Conservation (phyloP, 2,888 invertebrate genomes). For the Idaea biselata region DNA sequence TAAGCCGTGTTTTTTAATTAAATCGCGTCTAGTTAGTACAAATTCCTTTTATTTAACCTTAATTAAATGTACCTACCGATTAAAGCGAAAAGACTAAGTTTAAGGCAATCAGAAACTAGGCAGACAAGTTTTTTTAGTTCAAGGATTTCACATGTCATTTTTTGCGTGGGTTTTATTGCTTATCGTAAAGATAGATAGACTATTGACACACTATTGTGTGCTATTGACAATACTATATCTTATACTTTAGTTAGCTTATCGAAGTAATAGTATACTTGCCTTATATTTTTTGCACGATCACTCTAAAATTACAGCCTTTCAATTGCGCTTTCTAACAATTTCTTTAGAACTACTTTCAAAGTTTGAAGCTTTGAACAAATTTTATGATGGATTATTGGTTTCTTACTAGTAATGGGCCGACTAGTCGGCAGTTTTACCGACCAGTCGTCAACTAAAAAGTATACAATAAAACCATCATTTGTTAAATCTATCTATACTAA, state of each 20-base stretch:
- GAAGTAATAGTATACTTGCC: not conserved
- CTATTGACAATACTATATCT: not conserved
- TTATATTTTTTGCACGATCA: not conserved
- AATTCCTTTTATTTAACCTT: not conserved
- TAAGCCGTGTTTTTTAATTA: not conserved
- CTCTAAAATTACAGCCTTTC: not conserved
- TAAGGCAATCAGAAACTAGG: not conserved
- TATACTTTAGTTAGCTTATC: not conserved
- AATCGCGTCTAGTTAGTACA: not conserved
- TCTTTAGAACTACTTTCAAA: constrained; percentile 1
- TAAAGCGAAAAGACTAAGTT: not conserved
- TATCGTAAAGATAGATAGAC: not conserved
- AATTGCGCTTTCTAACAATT: not conserved
- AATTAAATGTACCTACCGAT: not conserved
- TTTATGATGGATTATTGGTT: no score
- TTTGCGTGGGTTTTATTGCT: not conserved
- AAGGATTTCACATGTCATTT: not conserved
- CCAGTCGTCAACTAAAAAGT: no score
- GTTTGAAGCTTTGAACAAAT: not conserved
- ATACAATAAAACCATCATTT: no score
- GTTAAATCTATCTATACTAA: no score
- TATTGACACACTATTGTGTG: not conserved
- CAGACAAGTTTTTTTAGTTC: not conserved
- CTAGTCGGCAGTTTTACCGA: no score
- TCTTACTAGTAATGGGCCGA: no score